Conservation (phyloP, 2,113 vertebrate species). For the Otolemur garnettii region DNA sequence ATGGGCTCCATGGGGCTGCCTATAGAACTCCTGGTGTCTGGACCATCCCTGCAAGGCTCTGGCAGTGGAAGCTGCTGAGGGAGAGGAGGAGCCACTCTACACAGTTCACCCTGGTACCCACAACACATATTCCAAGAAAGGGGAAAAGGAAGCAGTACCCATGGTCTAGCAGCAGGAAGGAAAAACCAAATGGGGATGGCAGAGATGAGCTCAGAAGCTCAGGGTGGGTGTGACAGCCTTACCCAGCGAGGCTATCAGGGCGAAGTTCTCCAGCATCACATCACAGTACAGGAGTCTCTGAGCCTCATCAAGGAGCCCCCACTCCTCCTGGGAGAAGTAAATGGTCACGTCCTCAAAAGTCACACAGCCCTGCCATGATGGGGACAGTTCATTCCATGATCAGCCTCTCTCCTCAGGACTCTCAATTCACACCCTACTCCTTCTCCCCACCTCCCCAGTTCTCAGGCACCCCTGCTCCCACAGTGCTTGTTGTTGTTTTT, state of each 20-base stretch:
- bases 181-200: neutral
- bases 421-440: neutral
- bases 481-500: neutral
- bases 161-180: neutral
- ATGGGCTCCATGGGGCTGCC: rapidly evolving
- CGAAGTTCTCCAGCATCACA: constrained; percentile 73
- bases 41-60: neutral
- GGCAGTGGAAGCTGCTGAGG: neutral
- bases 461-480: neutral
- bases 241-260: constrained; percentile 54
- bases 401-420: constrained; percentile 1
- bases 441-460: neutral
- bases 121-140: neutral
- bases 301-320: constrained; percentile 64
- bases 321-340: constrained; percentile 66
- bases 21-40: neutral
- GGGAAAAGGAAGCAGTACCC: neutral
- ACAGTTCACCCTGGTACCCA: neutral
- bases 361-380: constrained; percentile 57
- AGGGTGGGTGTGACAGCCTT: neutral
- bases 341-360: constrained; percentile 71
- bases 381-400: constrained; percentile 24
- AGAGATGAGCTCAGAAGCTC: neutral
- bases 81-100: neutral
- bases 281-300: constrained; percentile 63